phyloP scores from a whole-genome alignment of 2,113 vertebrate species.

The Embiotoca jacksoni region DNA sequence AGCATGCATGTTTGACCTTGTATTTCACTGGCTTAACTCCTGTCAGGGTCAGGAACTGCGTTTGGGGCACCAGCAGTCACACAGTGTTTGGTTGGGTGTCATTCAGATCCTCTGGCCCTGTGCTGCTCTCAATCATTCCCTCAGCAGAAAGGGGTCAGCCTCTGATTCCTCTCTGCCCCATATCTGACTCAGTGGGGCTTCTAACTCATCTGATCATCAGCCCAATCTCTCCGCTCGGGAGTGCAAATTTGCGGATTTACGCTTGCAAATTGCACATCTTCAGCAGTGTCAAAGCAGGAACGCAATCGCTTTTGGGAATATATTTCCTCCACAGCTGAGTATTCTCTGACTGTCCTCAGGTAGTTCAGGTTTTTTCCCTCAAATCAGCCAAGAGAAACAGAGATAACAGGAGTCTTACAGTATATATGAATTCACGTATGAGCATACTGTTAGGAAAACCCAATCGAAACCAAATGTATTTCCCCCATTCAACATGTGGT shows the following conservation, averaged over 20 bases:
- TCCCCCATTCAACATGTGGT: conserved; percentile 72
- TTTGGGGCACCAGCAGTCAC: conserved; percentile 59
- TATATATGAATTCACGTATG: conserved; percentile 71
- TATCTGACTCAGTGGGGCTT: conserved; percentile 77
- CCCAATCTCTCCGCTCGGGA: conserved; percentile 78
- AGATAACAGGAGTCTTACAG: conserved; percentile 67
- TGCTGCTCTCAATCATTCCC: conserved; percentile 81
- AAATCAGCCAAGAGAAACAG: conserved; percentile 55
- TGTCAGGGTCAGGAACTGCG: conserved; percentile 56
- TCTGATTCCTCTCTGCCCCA: conserved; percentile 72
- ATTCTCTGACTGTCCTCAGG: conserved; percentile 61
- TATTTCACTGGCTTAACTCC: conserved; percentile 66
- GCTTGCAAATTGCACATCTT: conserved; percentile 79
- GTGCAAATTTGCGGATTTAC: conserved; percentile 78
- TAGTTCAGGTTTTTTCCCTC: conserved; percentile 46
- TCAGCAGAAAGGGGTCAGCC: conserved; percentile 58
- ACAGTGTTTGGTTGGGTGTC: conserved; percentile 71
- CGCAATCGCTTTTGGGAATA: conserved; percentile 81
- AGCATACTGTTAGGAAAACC: conserved; percentile 54
- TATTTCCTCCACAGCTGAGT: conserved; percentile 69
- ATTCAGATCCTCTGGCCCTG: conserved; percentile 57
- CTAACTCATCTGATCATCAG: conserved; percentile 78
- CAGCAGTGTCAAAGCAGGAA: conserved; percentile 75
- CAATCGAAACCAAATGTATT: conserved; percentile 70
- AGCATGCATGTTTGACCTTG: conserved; percentile 65